These are phyloP conservation scores for Metaphire vulgaris DNA, from an alignment of 1,140 invertebrate species.

Conservation along the genomic window DNA sequence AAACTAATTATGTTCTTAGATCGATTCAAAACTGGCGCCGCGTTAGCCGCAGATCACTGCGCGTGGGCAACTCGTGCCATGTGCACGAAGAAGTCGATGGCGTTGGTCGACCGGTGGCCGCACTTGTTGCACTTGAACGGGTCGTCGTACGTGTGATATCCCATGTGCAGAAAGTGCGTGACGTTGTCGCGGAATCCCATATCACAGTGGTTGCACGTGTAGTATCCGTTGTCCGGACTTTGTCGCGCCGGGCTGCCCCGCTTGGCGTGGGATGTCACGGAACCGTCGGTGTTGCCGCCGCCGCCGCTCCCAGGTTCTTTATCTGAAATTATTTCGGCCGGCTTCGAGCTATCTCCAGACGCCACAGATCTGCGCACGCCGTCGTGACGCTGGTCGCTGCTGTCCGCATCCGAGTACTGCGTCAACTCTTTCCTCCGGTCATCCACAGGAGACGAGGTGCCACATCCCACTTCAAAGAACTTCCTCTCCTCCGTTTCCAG, in stretches of 20 bases:
- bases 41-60: too few relatives aligned
- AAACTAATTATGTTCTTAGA: too few relatives aligned
- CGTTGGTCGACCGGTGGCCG: constrained; percentile 71
- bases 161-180: constrained; percentile 92
- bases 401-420: not conserved
- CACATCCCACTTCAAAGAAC: not conserved
- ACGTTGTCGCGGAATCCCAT: constrained; percentile 81
- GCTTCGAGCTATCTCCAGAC: too few relatives aligned
- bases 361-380: not conserved
- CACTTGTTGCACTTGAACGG: constrained; percentile 93
- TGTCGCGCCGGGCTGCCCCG: not conserved
- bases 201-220: constrained; percentile 76
- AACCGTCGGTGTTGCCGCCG: not conserved
- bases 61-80: constrained; percentile 76
- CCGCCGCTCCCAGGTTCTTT: not conserved
- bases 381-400: not conserved
- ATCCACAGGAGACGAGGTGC: too few relatives aligned
- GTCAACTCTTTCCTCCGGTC: not conserved
- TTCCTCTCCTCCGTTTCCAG: too few relatives aligned
- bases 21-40: too few relatives aligned
- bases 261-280: not conserved
- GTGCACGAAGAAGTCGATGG: constrained; percentile 84
- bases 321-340: too few relatives aligned
- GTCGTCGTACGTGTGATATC: constrained; percentile 81
- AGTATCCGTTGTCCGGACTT: constrained; percentile 38